phyloP scores from a whole-genome alignment of 1,140 invertebrate species.

The Andrena cerasifolii region DNA sequence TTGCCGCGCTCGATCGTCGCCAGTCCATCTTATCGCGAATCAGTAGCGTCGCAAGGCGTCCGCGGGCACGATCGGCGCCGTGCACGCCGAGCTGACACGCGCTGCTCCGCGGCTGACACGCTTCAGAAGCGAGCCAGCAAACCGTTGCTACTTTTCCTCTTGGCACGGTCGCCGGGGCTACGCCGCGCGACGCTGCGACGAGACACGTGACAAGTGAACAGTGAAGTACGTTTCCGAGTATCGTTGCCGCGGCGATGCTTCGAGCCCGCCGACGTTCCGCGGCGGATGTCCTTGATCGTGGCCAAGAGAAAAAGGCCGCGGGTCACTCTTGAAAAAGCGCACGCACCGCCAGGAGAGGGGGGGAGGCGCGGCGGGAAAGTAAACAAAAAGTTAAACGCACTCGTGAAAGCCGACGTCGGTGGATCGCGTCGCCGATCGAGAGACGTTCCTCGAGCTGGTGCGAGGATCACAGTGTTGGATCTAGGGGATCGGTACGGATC shows the following conservation, averaged over 20 bases:
- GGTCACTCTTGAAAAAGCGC: no score
- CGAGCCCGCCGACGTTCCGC: neutral
- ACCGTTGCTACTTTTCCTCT: no score
- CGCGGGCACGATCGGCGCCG: neutral
- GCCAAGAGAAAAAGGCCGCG: no score
- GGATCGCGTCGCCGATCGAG: slow-evolving; percentile 21
- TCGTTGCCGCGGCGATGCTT: neutral
- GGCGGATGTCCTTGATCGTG: no score
- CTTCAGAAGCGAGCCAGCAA: no score
- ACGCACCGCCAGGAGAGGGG: no score
- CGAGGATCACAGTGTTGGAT: neutral
- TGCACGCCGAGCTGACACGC: neutral
- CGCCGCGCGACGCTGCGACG: slow-evolving; percentile 14
- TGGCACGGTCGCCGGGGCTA: slow-evolving; percentile 37
- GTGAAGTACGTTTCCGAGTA: slow-evolving; percentile 23
- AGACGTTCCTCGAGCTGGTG: slow-evolving; percentile 26
- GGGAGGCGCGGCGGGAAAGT: slow-evolving; percentile 14
- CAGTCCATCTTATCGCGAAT: neutral
- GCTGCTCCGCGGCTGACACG: no score
- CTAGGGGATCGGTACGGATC: neutral
- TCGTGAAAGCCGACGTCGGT: slow-evolving; percentile 22
- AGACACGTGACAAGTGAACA: slow-evolving; percentile 63
- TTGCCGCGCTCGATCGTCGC: no score
- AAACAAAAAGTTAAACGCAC: slow-evolving; percentile 47
- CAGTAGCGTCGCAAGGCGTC: neutral